These are phyloP conservation scores for Carassius gibelio DNA, from an alignment of 2,113 vertebrate species.

Conservation along the genomic window DNA sequence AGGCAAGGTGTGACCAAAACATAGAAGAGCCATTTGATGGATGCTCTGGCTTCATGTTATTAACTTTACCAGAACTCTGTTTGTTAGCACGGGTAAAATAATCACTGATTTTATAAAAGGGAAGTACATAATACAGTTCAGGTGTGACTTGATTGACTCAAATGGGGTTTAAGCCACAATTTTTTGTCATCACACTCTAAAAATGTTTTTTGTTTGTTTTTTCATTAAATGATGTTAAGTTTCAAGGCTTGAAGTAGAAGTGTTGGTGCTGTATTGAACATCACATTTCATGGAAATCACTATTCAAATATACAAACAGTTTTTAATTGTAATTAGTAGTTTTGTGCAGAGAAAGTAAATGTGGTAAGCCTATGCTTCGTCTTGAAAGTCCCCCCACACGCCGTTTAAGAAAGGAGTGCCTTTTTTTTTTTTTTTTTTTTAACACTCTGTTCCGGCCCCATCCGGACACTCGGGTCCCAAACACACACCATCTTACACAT, in stretches of 20 bases:
- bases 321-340: not conserved
- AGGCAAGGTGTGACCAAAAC: constrained; percentile 55
- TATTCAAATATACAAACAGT: not conserved
- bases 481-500: constrained; percentile 73
- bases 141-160: constrained; percentile 1
- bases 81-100: not conserved
- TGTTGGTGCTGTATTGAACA: constrained; percentile 14
- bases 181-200: not conserved
- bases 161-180: constrained; percentile 5
- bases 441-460: constrained; percentile 80
- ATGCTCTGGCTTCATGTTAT: constrained; percentile 27
- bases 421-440: constrained; percentile 62
- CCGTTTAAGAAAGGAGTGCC: constrained; percentile 13
- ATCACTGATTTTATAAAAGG: constrained; percentile 6
- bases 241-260: not conserved
- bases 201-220: not conserved
- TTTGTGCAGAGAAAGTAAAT: constrained; percentile 59
- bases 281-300: not conserved
- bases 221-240: not conserved
- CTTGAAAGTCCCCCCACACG: constrained; percentile 67
- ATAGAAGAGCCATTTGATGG: constrained; percentile 49
- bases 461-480: constrained; percentile 82
- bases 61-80: not conserved
- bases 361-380: constrained; percentile 64
- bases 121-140: not conserved